phyloP scores from a whole-genome alignment of 2,888 invertebrate genomes.

The Oligia strigilis region DNA sequence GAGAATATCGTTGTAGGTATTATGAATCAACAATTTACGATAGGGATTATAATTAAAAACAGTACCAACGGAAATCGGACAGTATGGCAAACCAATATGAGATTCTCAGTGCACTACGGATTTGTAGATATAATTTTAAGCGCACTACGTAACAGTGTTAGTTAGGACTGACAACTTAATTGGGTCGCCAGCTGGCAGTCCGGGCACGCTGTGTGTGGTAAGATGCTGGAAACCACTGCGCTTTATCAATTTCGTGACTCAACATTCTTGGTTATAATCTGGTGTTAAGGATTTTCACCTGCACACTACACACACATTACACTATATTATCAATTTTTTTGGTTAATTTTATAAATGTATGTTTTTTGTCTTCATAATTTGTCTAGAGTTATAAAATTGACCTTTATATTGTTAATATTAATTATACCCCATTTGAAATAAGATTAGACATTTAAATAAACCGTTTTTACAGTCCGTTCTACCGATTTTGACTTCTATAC shows the following conservation, averaged over 20 bases:
- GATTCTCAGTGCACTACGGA: slow-evolving; percentile 23
- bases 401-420: no score
- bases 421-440: no score
- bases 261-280: slow-evolving; percentile 1
- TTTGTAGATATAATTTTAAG: slow-evolving; percentile 41
- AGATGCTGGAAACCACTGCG: slow-evolving; percentile 19
- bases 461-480: no score
- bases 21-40: not conserved
- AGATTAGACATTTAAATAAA: no score
- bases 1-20: not conserved
- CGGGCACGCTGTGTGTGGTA: slow-evolving; percentile 35
- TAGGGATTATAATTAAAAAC: not conserved
- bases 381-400: no score
- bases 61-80: not conserved
- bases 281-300: not conserved
- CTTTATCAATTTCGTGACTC: slow-evolving; percentile 43
- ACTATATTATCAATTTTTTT: no score
- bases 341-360: no score
- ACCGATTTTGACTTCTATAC: no score
- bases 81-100: slow-evolving; percentile 4
- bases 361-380: no score
- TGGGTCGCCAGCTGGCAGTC: slow-evolving; percentile 47
- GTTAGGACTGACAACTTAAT: slow-evolving; percentile 60
- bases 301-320: no score
- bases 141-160: slow-evolving; percentile 33